Evolutionary conservation across 2,113 vertebrate species (phyloP).

Genomic region (Andinoacara biseriatus): DNA sequence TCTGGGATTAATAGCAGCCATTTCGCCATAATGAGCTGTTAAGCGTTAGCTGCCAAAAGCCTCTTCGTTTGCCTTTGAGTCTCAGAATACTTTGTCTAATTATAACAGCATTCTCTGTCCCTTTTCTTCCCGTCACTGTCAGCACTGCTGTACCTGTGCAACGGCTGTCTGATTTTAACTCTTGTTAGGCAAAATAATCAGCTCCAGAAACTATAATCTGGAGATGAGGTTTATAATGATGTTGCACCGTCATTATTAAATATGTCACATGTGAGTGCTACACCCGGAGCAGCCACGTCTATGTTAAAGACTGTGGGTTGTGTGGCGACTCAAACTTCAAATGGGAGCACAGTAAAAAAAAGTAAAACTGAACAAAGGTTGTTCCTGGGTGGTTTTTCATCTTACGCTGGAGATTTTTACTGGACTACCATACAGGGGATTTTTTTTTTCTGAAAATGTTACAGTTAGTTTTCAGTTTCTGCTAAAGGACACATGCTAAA

Average conservation of each 20-base stretch:
- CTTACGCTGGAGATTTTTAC: neutral
- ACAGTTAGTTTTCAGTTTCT: neutral
- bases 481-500: neutral
- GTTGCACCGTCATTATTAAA: slow-evolving; percentile 11
- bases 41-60: slow-evolving; percentile 70
- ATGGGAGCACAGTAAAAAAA: slow-evolving; percentile 5
- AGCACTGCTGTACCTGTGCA: slow-evolving; percentile 27
- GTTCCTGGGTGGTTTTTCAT: neutral
- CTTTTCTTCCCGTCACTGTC: slow-evolving; percentile 38
- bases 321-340: neutral
- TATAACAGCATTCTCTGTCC: slow-evolving; percentile 59
- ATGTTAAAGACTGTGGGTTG: neutral
- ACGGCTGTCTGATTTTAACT: slow-evolving; percentile 45
- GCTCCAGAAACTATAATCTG: slow-evolving; percentile 33
- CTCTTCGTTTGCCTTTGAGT: slow-evolving; percentile 70
- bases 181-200: slow-evolving; percentile 61
- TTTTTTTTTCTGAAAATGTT: neutral
- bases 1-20: slow-evolving; percentile 74
- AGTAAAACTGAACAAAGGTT: neutral
- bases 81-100: slow-evolving; percentile 73
- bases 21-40: slow-evolving; percentile 78
- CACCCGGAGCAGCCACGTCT: neutral
- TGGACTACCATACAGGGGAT: neutral
- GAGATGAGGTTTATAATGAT: slow-evolving; percentile 24
- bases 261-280: neutral